These are phyloP conservation scores for Epirrita christyi DNA, from an alignment of 2,888 invertebrate species.

Conservation along the genomic window DNA sequence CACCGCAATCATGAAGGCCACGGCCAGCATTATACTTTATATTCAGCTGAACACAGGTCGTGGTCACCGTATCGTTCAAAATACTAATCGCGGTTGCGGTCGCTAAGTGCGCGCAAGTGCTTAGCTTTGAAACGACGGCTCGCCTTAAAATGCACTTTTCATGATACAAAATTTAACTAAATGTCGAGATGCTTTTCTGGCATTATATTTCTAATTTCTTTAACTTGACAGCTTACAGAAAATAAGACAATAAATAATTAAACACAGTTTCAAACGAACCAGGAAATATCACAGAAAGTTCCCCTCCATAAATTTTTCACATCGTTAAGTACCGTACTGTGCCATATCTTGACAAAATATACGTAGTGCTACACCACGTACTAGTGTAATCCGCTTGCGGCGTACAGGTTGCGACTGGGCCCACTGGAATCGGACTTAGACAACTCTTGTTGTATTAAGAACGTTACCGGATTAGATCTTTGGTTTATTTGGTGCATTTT, in stretches of 20 bases:
- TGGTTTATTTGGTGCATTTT: slow-evolving; percentile 10
- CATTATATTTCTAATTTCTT: not conserved
- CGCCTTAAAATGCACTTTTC: too few species aligned
- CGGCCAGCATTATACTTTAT: too few species aligned
- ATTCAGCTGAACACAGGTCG: too few species aligned
- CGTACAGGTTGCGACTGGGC: slow-evolving; percentile 46
- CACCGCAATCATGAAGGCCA: too few species aligned
- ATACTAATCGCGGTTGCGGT: too few species aligned
- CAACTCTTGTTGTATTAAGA: slow-evolving; percentile 39
- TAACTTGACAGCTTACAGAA: not conserved
- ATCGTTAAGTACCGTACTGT: slow-evolving; percentile 34
- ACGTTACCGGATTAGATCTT: slow-evolving; percentile 38
- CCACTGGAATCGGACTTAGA: slow-evolving; percentile 33
- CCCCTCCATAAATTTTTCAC: slow-evolving; percentile 34
- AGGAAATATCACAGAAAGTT: slow-evolving; percentile 20
- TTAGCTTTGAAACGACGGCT: too few species aligned
- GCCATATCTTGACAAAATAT: slow-evolving; percentile 52
- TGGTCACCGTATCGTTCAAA: too few species aligned
- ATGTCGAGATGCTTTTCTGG: too few species aligned
- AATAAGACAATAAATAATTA: not conserved
- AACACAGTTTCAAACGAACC: not conserved
- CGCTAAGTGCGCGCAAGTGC: too few species aligned
- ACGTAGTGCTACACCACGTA: slow-evolving; percentile 42
- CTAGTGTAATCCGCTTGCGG: slow-evolving; percentile 62
- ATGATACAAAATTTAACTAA: too few species aligned